Conservation (phyloP, 2,888 invertebrate genomes). For the Drosophila gaucha region DNA sequence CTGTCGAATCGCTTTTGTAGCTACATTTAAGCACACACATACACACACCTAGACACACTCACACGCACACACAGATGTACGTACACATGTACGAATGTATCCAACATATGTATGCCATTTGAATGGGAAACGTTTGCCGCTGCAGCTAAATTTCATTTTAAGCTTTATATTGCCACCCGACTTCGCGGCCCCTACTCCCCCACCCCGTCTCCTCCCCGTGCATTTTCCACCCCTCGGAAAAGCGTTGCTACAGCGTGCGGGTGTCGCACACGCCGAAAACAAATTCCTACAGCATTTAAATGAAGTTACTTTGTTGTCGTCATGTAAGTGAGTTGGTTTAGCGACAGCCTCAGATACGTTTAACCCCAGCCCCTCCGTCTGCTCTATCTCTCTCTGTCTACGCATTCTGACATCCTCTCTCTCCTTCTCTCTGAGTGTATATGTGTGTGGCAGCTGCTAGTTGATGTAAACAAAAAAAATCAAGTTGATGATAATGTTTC, state of each 20-base stretch:
- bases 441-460: constrained; percentile 28
- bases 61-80: constrained; percentile 4
- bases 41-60: constrained; percentile 7
- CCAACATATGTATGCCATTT: constrained; percentile 57
- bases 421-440: constrained; percentile 1
- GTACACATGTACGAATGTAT: constrained; percentile 46
- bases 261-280: constrained; percentile 73
- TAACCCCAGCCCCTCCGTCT: not conserved
- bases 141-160: constrained; percentile 56
- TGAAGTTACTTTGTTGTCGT: constrained; percentile 75
- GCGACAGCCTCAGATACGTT: constrained; percentile 48
- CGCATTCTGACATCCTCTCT: constrained; percentile 30
- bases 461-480: constrained; percentile 30
- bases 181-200: not conserved
- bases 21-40: constrained; percentile 50
- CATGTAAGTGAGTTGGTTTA: constrained; percentile 56
- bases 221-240: constrained; percentile 17
- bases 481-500: constrained; percentile 39
- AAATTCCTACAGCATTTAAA: constrained; percentile 81
- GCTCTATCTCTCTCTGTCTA: not conserved
- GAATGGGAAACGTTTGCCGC: constrained; percentile 54
- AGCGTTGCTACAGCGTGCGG: constrained; percentile 16
- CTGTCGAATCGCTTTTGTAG: constrained; percentile 55
- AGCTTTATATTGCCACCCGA: constrained; percentile 56
- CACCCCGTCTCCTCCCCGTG: not conserved